Conservation (phyloP, 2,113 vertebrate genomes). For the Helogale parvula region DNA sequence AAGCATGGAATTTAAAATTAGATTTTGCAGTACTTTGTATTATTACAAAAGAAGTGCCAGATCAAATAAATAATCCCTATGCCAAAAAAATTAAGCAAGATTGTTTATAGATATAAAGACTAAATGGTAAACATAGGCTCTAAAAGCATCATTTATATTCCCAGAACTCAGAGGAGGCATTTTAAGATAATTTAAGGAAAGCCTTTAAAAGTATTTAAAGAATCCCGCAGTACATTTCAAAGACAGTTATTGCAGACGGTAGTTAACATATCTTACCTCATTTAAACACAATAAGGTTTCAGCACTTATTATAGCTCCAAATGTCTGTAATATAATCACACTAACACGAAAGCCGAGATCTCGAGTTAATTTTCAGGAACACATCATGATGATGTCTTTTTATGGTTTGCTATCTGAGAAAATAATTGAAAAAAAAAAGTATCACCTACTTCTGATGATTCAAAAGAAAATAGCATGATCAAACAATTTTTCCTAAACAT, state of each 20-base stretch:
- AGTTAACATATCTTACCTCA: constrained; percentile 65
- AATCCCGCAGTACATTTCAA: constrained; percentile 26
- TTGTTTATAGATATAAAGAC: constrained; percentile 48
- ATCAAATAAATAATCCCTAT: constrained; percentile 35
- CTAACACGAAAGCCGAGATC: background rate
- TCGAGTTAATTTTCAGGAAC: constrained; percentile 59
- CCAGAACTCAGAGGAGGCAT: constrained; percentile 24
- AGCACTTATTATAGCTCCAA: constrained; percentile 9
- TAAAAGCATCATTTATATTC: background rate
- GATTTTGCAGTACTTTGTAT: background rate
- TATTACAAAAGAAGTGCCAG: background rate
- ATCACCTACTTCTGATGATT: constrained; percentile 41
- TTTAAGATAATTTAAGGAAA: constrained; percentile 71
- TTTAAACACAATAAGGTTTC: constrained; percentile 61
- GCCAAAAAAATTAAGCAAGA: constrained; percentile 32
- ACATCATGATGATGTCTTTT: constrained; percentile 46
- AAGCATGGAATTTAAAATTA: constrained; percentile 61
- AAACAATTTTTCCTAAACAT: background rate
- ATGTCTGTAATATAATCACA: constrained; percentile 10
- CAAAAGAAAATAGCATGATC: constrained; percentile 38
- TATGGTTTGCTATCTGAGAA: constrained; percentile 58
- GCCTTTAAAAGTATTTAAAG: constrained; percentile 62
- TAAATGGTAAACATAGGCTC: constrained; percentile 45
- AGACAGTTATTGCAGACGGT: constrained; percentile 51
- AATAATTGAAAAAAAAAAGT: constrained; percentile 65